Base-by-base conservation (phyloP, 2,888 invertebrate genomes). In the Mythimna albipuncta region DNA sequence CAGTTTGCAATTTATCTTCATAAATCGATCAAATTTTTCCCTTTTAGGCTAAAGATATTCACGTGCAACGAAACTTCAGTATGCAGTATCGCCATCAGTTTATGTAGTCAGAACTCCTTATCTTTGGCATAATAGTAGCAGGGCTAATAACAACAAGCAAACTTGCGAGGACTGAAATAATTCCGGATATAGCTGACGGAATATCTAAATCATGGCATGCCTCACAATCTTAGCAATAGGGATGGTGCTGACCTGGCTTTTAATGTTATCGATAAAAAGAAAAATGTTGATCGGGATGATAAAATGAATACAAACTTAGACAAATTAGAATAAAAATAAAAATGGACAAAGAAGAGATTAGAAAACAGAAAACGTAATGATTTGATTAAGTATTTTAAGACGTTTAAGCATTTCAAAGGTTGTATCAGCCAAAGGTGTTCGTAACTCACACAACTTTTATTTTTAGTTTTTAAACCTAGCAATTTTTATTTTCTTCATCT, bases 131-230 rank as follows among this genome's bases (percentile, higher is more conserved):
- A 70, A 81, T 75, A 81, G 66, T 69, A 70, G 75, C 74, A 75
- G 77, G 70, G 72, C 77, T 83, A 77, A 84, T 79, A 82, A 83
- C 81, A 84, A 81, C 81, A 70, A 35, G 64, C 69, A 66, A 75
- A 71, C 72, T 75, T 78, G 70, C 72, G 62, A 78, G 64, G 81
- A 64, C 78, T 58, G 57, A 84, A 84, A 83, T 84, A 81, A 84
- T 81, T 77, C 82, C 85, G 85, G 83, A 80, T 85, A 84, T 80
- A 79, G 85, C 85, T 85, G 77, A 79, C 85, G 73, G 80, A 85
- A 80, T 85, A 80, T 82, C 83, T 85, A 82, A 84, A 85, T 84
- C 85, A 77, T 77, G 85, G 80, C 66, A 73, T 82, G 74, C 83
- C 61, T 84, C 68, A 81, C 72, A 81, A 72, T 72, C 70, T 83